These are phyloP conservation scores for Phytoseiulus persimilis DNA, from an alignment of 2,888 invertebrate genomes.

Conservation along the genomic window DNA sequence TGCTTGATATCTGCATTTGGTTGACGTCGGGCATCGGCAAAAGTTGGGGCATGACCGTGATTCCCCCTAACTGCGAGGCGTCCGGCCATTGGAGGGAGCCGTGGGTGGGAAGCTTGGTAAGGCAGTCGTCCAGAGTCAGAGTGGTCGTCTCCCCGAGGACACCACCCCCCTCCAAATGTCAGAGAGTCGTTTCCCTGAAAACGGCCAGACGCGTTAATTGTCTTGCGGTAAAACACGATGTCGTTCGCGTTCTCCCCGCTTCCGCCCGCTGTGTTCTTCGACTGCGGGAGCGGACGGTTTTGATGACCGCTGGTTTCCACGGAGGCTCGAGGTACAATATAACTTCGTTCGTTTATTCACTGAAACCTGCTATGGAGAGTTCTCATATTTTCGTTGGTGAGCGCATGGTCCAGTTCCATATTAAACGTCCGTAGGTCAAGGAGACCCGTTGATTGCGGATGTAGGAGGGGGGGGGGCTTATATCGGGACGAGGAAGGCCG, in stretches of 20 bases:
- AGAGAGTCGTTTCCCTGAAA: conserved; percentile 32
- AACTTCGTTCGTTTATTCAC: no score
- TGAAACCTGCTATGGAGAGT: no score
- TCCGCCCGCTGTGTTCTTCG: no score
- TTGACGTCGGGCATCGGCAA: conserved; percentile 20
- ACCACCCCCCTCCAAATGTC: conserved; percentile 33
- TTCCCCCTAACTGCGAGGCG: neutral
- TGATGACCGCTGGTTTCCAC: no score
- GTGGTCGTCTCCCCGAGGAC: conserved; percentile 28
- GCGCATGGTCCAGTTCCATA: no score
- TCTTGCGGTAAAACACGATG: neutral
- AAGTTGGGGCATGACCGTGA: conserved; percentile 7
- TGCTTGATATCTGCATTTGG: conserved; percentile 14
- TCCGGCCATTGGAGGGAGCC: neutral
- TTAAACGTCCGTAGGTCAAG: no score
- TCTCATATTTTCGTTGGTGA: no score
- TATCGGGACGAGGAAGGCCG: no score
- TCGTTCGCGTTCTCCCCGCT: neutral
- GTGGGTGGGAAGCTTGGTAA: neutral
- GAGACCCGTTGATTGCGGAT: no score
- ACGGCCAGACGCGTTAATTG: neutral
- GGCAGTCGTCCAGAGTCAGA: conserved; percentile 26
- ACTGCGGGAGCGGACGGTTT: no score
- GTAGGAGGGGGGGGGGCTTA: no score
- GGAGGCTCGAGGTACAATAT: no score